Evolutionary conservation across 2,888 invertebrate species (phyloP).

Genomic region (Monopis laevigella): DNA sequence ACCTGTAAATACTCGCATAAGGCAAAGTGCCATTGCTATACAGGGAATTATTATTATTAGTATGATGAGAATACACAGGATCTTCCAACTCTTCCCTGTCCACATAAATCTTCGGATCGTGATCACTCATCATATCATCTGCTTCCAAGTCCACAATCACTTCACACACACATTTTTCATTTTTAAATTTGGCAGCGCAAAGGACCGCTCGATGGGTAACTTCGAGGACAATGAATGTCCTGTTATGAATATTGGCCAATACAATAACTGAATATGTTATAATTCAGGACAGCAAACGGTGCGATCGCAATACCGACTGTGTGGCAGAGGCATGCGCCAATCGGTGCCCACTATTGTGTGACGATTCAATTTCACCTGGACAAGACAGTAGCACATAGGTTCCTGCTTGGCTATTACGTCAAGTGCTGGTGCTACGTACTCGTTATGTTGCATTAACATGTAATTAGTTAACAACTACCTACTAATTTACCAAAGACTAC

Average conservation of each 20-base stretch:
- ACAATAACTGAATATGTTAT: conserved; percentile 48
- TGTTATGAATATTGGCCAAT: conserved; percentile 39
- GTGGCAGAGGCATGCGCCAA: conserved; percentile 31
- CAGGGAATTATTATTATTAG: conserved; percentile 57
- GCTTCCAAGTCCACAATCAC: conserved; percentile 2
- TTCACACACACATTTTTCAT: neutral
- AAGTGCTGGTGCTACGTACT: neutral
- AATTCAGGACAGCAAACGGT: conserved; percentile 56
- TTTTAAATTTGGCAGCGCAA: neutral
- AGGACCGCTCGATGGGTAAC: conserved; percentile 5
- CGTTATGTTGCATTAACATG: neutral
- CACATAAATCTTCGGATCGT: conserved; percentile 41
- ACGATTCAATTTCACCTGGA: conserved; percentile 7
- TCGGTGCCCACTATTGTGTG: conserved; percentile 10
- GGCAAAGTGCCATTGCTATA: conserved; percentile 68
- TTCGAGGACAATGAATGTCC: conserved; percentile 24
- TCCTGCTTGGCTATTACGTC: neutral
- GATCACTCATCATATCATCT: conserved; percentile 40
- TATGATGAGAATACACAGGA: conserved; percentile 44
- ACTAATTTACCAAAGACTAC: conserved; percentile 24
- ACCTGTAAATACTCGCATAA: conserved; percentile 69
- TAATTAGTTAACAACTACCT: neutral
- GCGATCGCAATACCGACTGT: conserved; percentile 47
- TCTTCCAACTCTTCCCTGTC: conserved; percentile 40
- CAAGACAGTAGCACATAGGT: conserved; percentile 4